Base-by-base conservation (phyloP, 2,888 invertebrate genomes). In the Harpalus rufipes region DNA sequence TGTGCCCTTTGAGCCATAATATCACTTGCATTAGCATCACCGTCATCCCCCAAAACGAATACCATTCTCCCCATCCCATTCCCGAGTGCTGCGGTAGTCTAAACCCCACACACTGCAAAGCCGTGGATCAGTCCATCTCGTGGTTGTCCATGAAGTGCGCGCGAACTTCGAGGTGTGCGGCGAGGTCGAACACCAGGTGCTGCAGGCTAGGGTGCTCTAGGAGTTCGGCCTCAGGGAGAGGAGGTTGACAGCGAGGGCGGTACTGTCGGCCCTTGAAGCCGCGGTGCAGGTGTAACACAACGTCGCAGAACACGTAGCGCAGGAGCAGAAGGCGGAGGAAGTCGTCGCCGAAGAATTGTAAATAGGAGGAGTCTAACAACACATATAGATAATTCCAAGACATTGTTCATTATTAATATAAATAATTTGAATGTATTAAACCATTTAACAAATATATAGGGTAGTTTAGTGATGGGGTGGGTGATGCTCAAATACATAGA, bases 341-440 rank as follows among this genome's bases (percentile, higher is more conserved):
- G 90, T 98, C 98, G 91, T 99, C 98, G 61, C 97, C 97, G 92
- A 98, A 96, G 92, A 98, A 98, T 91, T 97, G 95, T 87, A 97
- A 92, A 91, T 94, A 95, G 85, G 93, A 93, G 72, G 93, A 91
- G 89, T 95, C 95, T 95, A 89, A 3, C 18, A 21, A 58, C 14
- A 78, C 16, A 58, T 3, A n/a, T 32, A 32, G 3, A 32, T 32
- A 32, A 32, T 32, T 32, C 32, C 32, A 32, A 32, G 32, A 5
- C 1, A 32, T 32, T 6, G 32, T 32, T 32, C 3, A 32, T 32
- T 32, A 32, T 32, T 32, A 32, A 32, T 32, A 32, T 32, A 32
- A 32, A 32, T 32, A 32, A 32, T 32, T 32, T 32, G 32, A 5
- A 6, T 32, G 1, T 32, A 32, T 3, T 25, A 3, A 3, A 3